phyloP scores from a whole-genome alignment of 2,888 invertebrate species.

The Deilephila porcellus region DNA sequence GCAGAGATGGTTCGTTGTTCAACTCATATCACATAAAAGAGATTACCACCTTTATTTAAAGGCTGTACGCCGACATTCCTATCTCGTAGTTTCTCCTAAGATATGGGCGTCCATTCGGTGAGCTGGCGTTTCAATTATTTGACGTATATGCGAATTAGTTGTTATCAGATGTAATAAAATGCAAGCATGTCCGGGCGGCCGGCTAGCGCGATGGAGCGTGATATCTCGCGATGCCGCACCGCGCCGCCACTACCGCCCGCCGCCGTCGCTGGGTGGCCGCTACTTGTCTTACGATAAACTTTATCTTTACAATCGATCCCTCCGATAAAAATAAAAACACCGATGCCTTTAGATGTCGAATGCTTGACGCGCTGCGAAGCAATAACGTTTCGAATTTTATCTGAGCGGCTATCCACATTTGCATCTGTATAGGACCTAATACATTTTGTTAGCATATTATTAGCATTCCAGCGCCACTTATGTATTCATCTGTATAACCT shows the following conservation, averaged over 20 bases:
- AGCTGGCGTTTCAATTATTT: conserved; percentile 72
- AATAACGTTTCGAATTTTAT: conserved; percentile 80
- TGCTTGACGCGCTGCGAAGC: conserved; percentile 76
- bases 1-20: conserved; percentile 44
- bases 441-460: conserved; percentile 76
- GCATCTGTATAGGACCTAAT: conserved; percentile 77
- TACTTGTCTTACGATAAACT: conserved; percentile 83
- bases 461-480: conserved; percentile 68
- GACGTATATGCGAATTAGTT: conserved; percentile 79
- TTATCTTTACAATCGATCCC: conserved; percentile 83
- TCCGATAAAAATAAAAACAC: conserved; percentile 79
- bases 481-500: conserved; percentile 42
- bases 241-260: conserved; percentile 11
- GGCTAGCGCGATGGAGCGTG: conserved; percentile 53
- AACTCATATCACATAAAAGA: conserved; percentile 50
- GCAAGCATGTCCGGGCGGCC: conserved; percentile 62
- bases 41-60: conserved; percentile 53
- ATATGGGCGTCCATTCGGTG: conserved; percentile 42
- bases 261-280: conserved; percentile 75
- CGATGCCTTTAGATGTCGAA: conserved; percentile 69
- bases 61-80: conserved; percentile 58
- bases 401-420: conserved; percentile 73
- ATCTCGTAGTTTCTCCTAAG: conserved; percentile 43
- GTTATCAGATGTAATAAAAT: conserved; percentile 82
- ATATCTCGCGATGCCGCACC: conserved; percentile 42